Evolutionary conservation across 2,113 vertebrate species (phyloP), one percentile per base, ranked within the genome.

Genomic region (Euleptes europaea): DNA sequence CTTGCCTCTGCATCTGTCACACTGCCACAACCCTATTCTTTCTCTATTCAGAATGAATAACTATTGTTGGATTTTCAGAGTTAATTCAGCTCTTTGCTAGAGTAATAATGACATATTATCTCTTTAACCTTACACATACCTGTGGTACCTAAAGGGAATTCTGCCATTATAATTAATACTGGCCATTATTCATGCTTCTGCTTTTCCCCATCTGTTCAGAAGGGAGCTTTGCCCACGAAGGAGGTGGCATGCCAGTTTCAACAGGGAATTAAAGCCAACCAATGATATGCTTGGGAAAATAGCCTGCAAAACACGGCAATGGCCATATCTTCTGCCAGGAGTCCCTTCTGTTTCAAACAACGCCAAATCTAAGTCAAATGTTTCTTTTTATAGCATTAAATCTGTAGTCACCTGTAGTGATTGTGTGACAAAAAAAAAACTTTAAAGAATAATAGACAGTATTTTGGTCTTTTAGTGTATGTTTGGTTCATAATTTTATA

Each of bases 331-430:
- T 92, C 65, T 89, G 82, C 70, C 73, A 91, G 35, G 74, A 86
- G 67, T 84, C 91, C 85, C 86, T 86, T 93, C 89, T 93, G 80
- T 92, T 91, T 93, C 15, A 86, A 90, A 67, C 28, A 80, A 11
- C 0, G 0, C 33, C 79, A 85, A 26, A 69, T 91, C 31, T 66
- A 65, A 88, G 49, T 35, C 88, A 92, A 87, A 88, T 65, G 13
- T 84, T 85, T 89, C 40, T 60, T 69, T 88, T 44, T 0, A 3
- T 9, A 38, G 35, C 13, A 90, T 77, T 28, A 51, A 72, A 57
- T 67, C 83, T 83, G 40, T 60, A 67, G 76, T 83, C 76, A 86
- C n/a, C 12, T 78, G 51, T 17, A 3, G 40, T 76, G 31, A 42
- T 11, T 87, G 60, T 28, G 8, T 40, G 42, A 31, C 35, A 14